phyloP scores from a whole-genome alignment of 2,888 invertebrate species.

The Lasioglossum zephyrum region DNA sequence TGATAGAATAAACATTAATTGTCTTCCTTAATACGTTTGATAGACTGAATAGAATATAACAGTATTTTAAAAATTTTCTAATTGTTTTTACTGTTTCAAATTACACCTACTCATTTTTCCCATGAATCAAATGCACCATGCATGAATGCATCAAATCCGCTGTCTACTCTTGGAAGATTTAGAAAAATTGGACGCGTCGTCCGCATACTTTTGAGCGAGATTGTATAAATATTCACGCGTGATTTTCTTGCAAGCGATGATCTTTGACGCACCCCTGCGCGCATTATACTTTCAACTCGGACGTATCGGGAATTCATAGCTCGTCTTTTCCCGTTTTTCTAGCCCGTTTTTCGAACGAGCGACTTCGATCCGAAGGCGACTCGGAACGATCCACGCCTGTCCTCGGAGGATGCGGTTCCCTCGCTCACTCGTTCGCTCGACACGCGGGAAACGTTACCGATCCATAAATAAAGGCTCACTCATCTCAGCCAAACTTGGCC shows the following conservation, averaged over 20 bases:
- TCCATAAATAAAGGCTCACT: slow-evolving; percentile 79
- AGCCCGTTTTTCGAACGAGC: background rate
- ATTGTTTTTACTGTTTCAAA: no score
- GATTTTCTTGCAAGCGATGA: slow-evolving; percentile 1
- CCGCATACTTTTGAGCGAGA: no score
- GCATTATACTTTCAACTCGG: background rate
- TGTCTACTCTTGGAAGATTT: no score
- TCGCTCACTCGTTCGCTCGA: background rate
- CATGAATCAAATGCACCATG: no score
- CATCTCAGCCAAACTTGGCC: slow-evolving; percentile 78
- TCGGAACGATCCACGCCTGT: background rate
- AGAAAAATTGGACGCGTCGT: no score
- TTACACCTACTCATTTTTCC: no score
- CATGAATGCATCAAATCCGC: no score
- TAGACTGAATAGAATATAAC: no score
- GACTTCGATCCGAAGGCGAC: slow-evolving; percentile 11
- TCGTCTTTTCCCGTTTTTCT: background rate
- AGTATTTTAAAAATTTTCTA: no score
- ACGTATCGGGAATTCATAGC: background rate
- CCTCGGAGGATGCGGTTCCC: background rate
- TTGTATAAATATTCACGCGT: background rate
- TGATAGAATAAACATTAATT: no score
- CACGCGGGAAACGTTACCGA: slow-evolving; percentile 44
- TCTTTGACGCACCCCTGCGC: slow-evolving; percentile 16
- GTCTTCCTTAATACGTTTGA: no score